Evolutionary conservation across 2,113 vertebrate species (phyloP), one percentile per base, ranked within the genome.

Genomic region (Nansenia antarctica): DNA sequence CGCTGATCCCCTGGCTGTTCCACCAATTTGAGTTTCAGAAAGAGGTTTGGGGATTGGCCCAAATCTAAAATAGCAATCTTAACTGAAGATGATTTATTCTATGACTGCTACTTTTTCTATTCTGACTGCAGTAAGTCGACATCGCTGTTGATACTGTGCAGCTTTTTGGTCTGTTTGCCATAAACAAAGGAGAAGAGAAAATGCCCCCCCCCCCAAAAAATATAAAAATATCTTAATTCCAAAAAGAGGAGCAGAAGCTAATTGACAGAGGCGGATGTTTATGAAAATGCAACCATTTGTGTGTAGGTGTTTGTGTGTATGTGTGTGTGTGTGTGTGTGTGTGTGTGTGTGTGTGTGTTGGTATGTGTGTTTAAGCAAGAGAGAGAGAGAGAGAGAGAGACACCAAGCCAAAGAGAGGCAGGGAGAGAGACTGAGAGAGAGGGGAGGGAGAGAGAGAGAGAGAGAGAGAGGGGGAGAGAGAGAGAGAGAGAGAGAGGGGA

Each of bases 181-280:
- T 87, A 85, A 89, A 90, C 86, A 87, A 84, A 87, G 82, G 66
- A 55, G 53, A 9, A 12, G 12, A 29, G 6, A 67, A 79, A 85
- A 53, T 62, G 79, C 83, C 72, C 80, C 72, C 72, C 76, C 81
- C 79, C 77, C 76, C 76, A n/a, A n/a, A n/a, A n/a, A n/a, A n/a
- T n/a, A n/a, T n/a, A 82, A 87, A 87, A 85, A 85, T 70, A 79
- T 37, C 80, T 80, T 85, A 64, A 73, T 82, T 82, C 73, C 74
- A 63, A 76, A 69, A 76, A 82, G 65, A 79, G 85, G 84, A 70
- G 81, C 82, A 72, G 77, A 82, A 66, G 84, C 81, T 87, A 88
- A 90, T 89, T 86, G 87, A 87, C 84, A 87, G 75, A 81, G 81
- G n/a, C n/a, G 81, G 84, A 80, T 89, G 85, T 81, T 80, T 82